Percentiles rank a stretch among this genome's conserved stretches.
These are phyloP conservation scores for Hermaeophaga mercurialis DNA, from an alignment of 2,888 invertebrate species.

Conservation along the genomic window DNA sequence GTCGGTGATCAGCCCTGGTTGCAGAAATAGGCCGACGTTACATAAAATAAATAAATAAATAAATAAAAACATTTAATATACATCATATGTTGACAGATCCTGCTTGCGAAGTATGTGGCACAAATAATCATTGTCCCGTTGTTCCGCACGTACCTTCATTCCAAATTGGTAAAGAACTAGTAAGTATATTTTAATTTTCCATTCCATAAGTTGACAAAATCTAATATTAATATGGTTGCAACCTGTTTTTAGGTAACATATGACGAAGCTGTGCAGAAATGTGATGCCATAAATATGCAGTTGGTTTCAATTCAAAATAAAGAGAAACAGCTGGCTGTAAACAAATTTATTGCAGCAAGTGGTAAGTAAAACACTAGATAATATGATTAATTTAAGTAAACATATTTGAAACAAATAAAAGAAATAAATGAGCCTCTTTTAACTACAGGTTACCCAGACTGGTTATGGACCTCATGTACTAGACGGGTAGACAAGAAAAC, in stretches of 20 bases:
- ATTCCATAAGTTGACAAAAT: no score
- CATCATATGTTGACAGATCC: background rate
- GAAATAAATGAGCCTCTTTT: no score
- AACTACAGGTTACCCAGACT: slow-evolving; percentile 10
- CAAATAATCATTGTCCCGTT: background rate
- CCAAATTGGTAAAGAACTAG: background rate
- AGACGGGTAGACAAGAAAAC: slow-evolving; percentile 6
- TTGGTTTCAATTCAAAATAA: slow-evolving; percentile 19
- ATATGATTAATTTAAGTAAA: no score
- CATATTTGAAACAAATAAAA: no score
- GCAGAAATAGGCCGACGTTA: background rate
- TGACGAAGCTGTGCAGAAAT: background rate
- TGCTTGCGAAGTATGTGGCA: background rate
- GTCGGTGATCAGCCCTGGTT: no score
- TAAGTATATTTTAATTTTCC: background rate
- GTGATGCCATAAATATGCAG: slow-evolving; percentile 5
- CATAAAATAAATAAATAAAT: no score
- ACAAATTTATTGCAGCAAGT: background rate
- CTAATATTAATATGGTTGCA: no score
- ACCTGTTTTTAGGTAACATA: slow-evolving; percentile 2
- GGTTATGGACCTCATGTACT: slow-evolving; percentile 21
- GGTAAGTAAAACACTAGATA: no score
- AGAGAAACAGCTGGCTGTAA: slow-evolving; percentile 15
- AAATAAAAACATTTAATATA: no score
- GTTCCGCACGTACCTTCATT: background rate